phyloP scores from a whole-genome alignment of 2,797 vertebrate genomes.

The Garrulus glandarius region DNA sequence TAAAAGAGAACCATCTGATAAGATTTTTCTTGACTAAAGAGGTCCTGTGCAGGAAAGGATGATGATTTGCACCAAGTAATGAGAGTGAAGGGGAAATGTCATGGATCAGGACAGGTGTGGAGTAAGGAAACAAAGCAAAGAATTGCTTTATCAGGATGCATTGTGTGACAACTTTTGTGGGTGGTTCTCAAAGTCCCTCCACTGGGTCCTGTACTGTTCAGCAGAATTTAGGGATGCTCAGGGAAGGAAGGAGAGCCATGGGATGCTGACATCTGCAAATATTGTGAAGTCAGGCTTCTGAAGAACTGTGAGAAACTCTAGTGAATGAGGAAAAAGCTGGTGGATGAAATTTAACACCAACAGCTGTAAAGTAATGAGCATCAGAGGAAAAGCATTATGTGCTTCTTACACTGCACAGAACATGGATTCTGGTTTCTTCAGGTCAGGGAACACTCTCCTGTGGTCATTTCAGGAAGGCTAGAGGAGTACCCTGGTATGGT shows the following conservation, averaged over 20 bases:
- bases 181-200: accelerated
- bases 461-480: neutral
- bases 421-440: neutral
- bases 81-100: neutral
- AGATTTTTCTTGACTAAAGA: neutral
- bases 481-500: neutral
- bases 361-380: neutral
- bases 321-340: neutral
- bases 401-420: neutral
- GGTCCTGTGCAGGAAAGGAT: neutral
- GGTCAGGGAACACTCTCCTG: neutral
- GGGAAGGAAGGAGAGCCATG: neutral
- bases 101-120: too few species aligned
- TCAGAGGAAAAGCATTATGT: neutral
- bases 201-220: neutral
- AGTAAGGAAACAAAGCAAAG: neutral
- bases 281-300: neutral
- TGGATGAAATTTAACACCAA: neutral
- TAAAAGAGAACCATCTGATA: neutral
- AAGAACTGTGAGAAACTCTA: neutral
- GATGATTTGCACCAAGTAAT: neutral
- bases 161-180: neutral
- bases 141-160: neutral
- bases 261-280: neutral
- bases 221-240: neutral